Evolutionary conservation across 2,797 vertebrate species (phyloP).

Genomic region (Botia almorhae): DNA sequence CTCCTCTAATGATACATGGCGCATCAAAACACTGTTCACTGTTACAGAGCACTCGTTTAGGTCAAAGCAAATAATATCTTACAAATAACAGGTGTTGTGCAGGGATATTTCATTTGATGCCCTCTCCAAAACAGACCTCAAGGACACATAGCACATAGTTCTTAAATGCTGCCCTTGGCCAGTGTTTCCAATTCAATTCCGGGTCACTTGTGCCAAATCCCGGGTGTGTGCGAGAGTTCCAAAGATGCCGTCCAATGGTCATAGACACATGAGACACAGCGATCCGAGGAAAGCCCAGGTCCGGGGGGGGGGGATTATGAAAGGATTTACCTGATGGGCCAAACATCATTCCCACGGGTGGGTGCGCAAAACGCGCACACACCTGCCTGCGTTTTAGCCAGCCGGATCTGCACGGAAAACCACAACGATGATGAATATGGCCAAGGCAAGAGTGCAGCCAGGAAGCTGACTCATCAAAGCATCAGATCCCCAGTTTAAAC

Average conservation of each 20-base stretch:
- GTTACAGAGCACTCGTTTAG: neutral
- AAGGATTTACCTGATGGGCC: constrained; percentile 55
- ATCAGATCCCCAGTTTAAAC: constrained; percentile 20
- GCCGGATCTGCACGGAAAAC: constrained; percentile 61
- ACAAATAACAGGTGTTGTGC: constrained; percentile 30
- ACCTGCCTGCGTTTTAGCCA: constrained; percentile 58
- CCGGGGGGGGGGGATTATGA: constrained; percentile 52
- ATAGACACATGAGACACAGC: neutral
- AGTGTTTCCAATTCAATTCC: constrained; percentile 4
- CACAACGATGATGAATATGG: constrained; percentile 65
- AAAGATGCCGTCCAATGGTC: constrained; percentile 12
- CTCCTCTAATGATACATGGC: neutral
- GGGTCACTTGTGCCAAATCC: neutral
- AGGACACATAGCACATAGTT: constrained; percentile 18
- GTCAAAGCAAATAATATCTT: constrained; percentile 6
- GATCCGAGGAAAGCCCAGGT: constrained; percentile 8
- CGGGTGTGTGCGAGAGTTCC: constrained; percentile 1
- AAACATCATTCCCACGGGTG: constrained; percentile 50
- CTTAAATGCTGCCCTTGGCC: constrained; percentile 13
- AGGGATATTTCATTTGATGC: neutral
- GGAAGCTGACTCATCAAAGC: constrained; percentile 72
- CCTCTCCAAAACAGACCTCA: constrained; percentile 11
- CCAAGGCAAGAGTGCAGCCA: constrained; percentile 65
- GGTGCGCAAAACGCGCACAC: constrained; percentile 17
- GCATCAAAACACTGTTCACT: neutral